phyloP scores from a whole-genome alignment of 2,113 vertebrate genomes.

The Aspiorhynchus laticeps region DNA sequence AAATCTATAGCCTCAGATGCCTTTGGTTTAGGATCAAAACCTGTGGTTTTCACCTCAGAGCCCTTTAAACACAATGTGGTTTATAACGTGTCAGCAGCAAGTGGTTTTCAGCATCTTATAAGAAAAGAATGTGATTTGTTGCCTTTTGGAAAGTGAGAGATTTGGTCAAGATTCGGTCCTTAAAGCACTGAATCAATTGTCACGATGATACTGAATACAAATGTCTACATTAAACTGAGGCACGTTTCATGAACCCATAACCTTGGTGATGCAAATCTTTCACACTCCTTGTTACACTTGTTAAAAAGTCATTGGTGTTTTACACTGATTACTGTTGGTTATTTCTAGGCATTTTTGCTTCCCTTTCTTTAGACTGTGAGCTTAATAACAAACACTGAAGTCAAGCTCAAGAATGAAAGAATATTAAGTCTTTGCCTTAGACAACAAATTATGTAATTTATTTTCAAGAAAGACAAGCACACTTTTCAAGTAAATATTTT shows the following conservation, averaged over 20 bases:
- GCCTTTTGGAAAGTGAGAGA: not conserved
- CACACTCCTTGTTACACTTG: not conserved
- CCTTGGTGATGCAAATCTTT: not conserved
- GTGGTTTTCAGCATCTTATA: not conserved
- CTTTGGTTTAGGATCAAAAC: conserved; percentile 28
- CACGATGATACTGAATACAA: not conserved
- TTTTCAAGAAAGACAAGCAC: not conserved
- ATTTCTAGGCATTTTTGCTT: not conserved
- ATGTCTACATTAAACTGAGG: not conserved
- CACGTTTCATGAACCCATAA: not conserved
- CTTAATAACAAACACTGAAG: not conserved
- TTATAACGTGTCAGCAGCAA: not conserved
- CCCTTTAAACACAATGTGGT: conserved; percentile 9
- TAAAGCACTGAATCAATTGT: not conserved
- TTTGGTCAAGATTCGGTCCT: not conserved
- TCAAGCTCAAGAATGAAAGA: not conserved
- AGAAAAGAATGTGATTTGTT: not conserved
- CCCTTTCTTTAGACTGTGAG: not conserved
- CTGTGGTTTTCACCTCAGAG: conserved; percentile 41
- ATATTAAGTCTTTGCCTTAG: not conserved
- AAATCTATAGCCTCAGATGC: conserved; percentile 1
- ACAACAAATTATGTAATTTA: not conserved
- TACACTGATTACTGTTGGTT: not conserved
- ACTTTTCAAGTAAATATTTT: not conserved
- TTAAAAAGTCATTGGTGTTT: not conserved